A percentile compares a stretch with the other conserved stretches of the same genome.
phyloP scores from a whole-genome alignment of 2,888 invertebrate species.

The Leptura quadrifasciata region DNA sequence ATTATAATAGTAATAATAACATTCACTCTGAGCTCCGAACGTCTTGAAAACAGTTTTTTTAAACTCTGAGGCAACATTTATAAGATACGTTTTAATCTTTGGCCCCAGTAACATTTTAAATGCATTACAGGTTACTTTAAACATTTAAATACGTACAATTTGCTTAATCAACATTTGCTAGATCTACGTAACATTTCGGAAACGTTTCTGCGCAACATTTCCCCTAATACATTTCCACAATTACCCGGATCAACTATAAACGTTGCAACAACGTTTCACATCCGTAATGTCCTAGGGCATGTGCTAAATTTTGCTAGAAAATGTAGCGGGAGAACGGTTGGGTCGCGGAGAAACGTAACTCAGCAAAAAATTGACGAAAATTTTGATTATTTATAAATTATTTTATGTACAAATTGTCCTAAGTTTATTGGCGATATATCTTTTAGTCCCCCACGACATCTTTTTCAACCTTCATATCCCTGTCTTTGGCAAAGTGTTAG shows the following conservation, averaged over 20 bases:
- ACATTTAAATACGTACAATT: constrained; percentile 59
- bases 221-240: not conserved
- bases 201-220: constrained; percentile 43
- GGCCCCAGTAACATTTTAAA: constrained; percentile 70
- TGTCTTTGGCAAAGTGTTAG: constrained; percentile 58
- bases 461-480: constrained; percentile 49
- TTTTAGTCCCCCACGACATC: constrained; percentile 47
- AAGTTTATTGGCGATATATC: constrained; percentile 56
- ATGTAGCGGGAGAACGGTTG: not conserved
- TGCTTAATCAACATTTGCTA: constrained; percentile 56
- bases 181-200: constrained; percentile 46
- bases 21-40: constrained; percentile 30
- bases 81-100: constrained; percentile 71
- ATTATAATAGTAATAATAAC: constrained; percentile 2
- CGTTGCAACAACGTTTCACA: not conserved
- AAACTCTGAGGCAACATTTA: constrained; percentile 69
- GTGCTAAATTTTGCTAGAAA: not conserved
- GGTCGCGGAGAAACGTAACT: constrained; percentile 41
- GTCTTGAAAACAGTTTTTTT: constrained; percentile 42
- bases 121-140: constrained; percentile 57
- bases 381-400: constrained; percentile 61
- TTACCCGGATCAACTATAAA: not conserved
- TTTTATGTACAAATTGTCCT: constrained; percentile 68
- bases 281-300: too few relatives aligned
- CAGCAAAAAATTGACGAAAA: constrained; percentile 53